These are phyloP conservation scores for Deroptyus accipitrinus DNA, from an alignment of 2,113 vertebrate species.

Conservation along the genomic window DNA sequence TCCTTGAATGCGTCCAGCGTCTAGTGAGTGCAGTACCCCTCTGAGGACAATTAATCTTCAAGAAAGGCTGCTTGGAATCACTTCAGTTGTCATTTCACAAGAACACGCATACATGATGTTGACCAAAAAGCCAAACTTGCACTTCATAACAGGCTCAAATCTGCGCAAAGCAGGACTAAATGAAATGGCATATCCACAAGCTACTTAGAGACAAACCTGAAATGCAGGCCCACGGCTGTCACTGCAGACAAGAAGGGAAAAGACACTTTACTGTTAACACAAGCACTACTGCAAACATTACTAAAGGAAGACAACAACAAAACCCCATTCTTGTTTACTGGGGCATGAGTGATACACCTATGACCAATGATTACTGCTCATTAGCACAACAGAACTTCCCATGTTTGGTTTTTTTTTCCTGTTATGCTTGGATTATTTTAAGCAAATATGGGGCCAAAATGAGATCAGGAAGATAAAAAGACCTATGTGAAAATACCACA, in stretches of 20 bases:
- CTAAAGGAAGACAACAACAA: neutral
- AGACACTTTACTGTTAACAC: neutral
- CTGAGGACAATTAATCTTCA: fast-evolving
- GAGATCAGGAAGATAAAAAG: neutral
- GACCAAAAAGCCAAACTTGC: neutral
- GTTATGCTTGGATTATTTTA: neutral
- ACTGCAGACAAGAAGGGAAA: neutral
- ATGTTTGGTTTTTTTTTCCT: neutral
- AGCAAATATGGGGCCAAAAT: neutral
- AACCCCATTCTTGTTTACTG: neutral
- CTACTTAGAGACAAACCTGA: neutral
- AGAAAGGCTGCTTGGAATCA: neutral
- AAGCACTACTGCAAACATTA: neutral
- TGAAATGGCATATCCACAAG: neutral
- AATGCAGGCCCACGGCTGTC: fast-evolving
- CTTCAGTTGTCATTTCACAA: neutral
- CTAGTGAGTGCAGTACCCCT: neutral
- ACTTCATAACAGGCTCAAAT: neutral
- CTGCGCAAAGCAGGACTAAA: neutral
- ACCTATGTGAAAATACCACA: neutral
- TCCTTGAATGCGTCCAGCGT: fast-evolving
- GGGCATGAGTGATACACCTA: neutral
- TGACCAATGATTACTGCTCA: neutral
- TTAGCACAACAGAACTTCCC: neutral
- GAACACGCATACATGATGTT: fast-evolving